phyloP scores from a whole-genome alignment of 2,113 vertebrate genomes.

The Phyllopteryx taeniolatus region DNA sequence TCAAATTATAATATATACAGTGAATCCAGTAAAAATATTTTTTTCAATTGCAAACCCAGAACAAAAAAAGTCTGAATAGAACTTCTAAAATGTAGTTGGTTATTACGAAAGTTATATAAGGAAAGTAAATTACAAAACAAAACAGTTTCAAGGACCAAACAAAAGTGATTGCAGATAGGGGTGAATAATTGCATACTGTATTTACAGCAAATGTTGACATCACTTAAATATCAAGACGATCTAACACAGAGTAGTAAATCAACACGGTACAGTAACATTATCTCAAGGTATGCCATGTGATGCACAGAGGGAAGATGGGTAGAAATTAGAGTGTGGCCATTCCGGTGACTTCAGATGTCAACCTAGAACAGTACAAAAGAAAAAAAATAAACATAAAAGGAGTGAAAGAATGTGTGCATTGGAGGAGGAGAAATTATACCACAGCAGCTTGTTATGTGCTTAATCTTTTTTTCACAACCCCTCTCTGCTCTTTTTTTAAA shows the following conservation, averaged over 20 bases:
- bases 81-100: too few relatives aligned
- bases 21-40: not conserved
- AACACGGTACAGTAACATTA: constrained; percentile 73
- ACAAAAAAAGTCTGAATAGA: not conserved
- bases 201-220: constrained; percentile 55
- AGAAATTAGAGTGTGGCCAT: constrained; percentile 91
- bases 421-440: constrained; percentile 41
- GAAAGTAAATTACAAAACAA: constrained; percentile 52
- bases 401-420: constrained; percentile 61
- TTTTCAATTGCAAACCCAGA: not conserved
- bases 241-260: constrained; percentile 49
- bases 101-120: not conserved
- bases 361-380: constrained; percentile 81
- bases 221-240: constrained; percentile 62
- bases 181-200: constrained; percentile 45
- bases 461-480: constrained; percentile 1
- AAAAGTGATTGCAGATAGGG: constrained; percentile 10
- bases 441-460: constrained; percentile 18
- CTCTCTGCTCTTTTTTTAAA: constrained; percentile 12
- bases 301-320: constrained; percentile 74
- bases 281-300: constrained; percentile 78
- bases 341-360: constrained; percentile 98
- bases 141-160: constrained; percentile 54
- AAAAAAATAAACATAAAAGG: constrained; percentile 66
- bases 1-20: too few relatives aligned